Evolutionary conservation across 2,797 vertebrate species (phyloP), one percentile per base, ranked within the genome.

Genomic region (Manis javanica): DNA sequence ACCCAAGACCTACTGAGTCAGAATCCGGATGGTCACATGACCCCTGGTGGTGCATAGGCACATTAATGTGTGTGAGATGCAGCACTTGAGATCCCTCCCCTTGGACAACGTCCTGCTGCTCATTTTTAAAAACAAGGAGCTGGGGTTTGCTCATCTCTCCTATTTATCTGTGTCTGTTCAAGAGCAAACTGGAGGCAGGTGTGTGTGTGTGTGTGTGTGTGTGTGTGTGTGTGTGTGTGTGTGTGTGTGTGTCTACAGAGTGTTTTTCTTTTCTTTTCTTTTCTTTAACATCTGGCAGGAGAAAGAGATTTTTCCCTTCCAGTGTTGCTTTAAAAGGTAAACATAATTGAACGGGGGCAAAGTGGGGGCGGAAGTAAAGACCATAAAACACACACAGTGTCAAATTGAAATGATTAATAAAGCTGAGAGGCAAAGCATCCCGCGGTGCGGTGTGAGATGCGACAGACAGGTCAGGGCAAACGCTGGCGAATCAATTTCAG

Each of bases 391-490:
- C 86, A 85, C 87, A 85, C 89, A 18, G 46, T 0, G 85, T 72
- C 83, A 86, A 72, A 97, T 87, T 64, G 95, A 94, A 84, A 37
- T 34, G 19, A 94, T 98, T 64, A 95, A 96, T n/a, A 96, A 87
- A 97, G 96, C 97, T 74, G 91, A 78, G 96, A 29, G 63, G 98
- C 85, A n/a, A 81, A 92, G 95, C 96, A 64, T 49, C 96, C 31
- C 57, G 49, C 97, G 94, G 98, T 66, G 24, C 26, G 69, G 98
- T 98, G 95, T 86, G 97, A 94, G 95, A 97, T 29, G 72, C 2
- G 98, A 96, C 98, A 99, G 96, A 98, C 99, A 99, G 99, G 99
- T 98, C 98, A 97, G 98, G 98, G 98, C 99, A 99, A 98, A 98
- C 94, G 96, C 97, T 97, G 86, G 98, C 77, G 49, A 98, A 98